Evolutionary conservation across 2,888 invertebrate species (phyloP).

Genomic region (Tipula vernalis): DNA sequence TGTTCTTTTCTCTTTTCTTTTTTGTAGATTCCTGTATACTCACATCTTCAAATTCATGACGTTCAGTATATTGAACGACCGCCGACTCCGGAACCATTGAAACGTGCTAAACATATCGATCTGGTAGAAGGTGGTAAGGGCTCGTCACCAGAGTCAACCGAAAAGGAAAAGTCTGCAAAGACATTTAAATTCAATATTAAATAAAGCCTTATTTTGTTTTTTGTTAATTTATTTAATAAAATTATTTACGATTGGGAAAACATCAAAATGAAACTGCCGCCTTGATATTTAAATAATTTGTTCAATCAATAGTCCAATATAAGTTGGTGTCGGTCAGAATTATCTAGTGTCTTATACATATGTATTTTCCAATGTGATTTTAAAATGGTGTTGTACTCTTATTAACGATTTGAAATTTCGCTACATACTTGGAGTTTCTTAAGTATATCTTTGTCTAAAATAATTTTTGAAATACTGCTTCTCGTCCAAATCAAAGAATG

Average conservation of each 20-base stretch:
- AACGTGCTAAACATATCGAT: conserved; percentile 28
- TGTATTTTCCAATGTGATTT: too few species aligned
- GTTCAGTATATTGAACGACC: conserved; percentile 44
- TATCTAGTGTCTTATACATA: too few species aligned
- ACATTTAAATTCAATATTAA: conserved; percentile 8
- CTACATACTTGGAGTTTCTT: too few species aligned
- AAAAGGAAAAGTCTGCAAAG: background rate
- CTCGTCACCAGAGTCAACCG: background rate
- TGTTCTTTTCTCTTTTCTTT: background rate
- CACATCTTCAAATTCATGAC: conserved; percentile 49
- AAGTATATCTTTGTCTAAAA: too few species aligned
- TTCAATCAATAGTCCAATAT: too few species aligned
- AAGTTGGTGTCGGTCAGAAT: too few species aligned
- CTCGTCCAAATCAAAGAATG: too few species aligned
- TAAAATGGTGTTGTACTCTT: too few species aligned
- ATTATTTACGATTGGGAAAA: background rate
- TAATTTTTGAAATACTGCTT: too few species aligned
- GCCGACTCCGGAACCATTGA: conserved; percentile 41
- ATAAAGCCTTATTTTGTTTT: background rate
- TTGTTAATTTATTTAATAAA: background rate
- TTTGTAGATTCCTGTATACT: conserved; percentile 53
- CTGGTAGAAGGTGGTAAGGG: conserved; percentile 19
- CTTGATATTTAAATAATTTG: too few species aligned
- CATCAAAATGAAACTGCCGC: background rate
- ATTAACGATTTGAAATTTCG: too few species aligned